Evolutionary conservation across 2,888 invertebrate species (phyloP).

Genomic region (Pteria penguin): DNA sequence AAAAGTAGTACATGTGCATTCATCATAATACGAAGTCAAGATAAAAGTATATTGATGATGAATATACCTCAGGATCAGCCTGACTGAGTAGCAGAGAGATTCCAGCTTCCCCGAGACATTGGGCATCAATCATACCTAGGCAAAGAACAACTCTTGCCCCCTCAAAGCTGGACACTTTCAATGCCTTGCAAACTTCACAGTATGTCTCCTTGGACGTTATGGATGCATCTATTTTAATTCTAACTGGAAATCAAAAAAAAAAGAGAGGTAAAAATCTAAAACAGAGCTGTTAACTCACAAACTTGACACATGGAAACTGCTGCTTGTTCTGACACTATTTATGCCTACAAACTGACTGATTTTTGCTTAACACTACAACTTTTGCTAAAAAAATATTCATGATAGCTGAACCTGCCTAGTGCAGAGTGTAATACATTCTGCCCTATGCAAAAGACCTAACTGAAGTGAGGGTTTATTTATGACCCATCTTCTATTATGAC

Average conservation of each 20-base stretch:
- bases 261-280: too few relatives aligned
- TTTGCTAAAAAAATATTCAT: too few relatives aligned
- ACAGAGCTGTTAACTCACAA: too few relatives aligned
- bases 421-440: too few relatives aligned
- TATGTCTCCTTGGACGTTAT: constrained; percentile 72
- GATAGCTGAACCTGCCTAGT: too few relatives aligned
- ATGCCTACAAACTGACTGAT: too few relatives aligned
- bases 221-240: constrained; percentile 74
- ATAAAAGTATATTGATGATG: background rate
- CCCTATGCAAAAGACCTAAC: too few relatives aligned
- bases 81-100: constrained; percentile 72
- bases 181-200: constrained; percentile 75
- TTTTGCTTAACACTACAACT: too few relatives aligned
- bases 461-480: too few relatives aligned
- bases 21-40: background rate
- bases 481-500: too few relatives aligned
- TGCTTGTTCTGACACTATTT: too few relatives aligned
- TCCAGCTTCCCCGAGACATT: constrained; percentile 71
- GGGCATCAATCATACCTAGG: constrained; percentile 71
- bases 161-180: constrained; percentile 70
- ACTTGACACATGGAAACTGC: too few relatives aligned
- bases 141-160: constrained; percentile 68
- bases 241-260: constrained; percentile 67
- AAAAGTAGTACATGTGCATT: background rate
- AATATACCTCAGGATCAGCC: constrained; percentile 67